These are phyloP conservation scores for Brotula barbata DNA, from an alignment of 2,797 vertebrate species.

Conservation along the genomic window DNA sequence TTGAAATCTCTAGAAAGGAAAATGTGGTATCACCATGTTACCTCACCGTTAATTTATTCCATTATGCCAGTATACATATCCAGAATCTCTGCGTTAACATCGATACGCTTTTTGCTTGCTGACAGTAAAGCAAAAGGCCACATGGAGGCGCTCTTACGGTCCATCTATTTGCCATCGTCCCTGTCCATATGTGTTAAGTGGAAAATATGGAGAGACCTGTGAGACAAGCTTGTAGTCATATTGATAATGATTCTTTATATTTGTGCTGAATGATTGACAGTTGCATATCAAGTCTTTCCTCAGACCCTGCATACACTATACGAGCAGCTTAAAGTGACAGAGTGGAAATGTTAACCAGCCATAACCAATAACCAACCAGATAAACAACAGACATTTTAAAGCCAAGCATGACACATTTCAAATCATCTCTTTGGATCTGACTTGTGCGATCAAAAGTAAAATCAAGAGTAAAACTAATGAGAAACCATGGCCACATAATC, in stretches of 20 bases:
- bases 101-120: no score
- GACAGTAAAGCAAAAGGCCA: no score
- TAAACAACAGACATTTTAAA: no score
- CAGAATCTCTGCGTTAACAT: no score
- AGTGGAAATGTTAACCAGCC: neutral
- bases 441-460: neutral
- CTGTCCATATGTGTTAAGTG: neutral
- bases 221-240: neutral
- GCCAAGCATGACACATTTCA: no score
- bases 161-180: neutral
- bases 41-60: neutral
- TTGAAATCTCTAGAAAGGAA: neutral
- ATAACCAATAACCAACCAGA: neutral
- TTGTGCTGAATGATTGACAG: no score
- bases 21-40: neutral
- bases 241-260: neutral
- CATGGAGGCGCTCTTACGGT: constrained; percentile 1
- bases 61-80: no score
- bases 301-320: no score
- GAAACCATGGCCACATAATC: neutral
- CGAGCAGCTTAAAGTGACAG: no score
- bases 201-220: neutral
- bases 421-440: neutral
- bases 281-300: no score
- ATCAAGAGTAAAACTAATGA: constrained; percentile 2